Base-by-base conservation (phyloP, 2,113 vertebrate species). In the Nipponia nippon region DNA sequence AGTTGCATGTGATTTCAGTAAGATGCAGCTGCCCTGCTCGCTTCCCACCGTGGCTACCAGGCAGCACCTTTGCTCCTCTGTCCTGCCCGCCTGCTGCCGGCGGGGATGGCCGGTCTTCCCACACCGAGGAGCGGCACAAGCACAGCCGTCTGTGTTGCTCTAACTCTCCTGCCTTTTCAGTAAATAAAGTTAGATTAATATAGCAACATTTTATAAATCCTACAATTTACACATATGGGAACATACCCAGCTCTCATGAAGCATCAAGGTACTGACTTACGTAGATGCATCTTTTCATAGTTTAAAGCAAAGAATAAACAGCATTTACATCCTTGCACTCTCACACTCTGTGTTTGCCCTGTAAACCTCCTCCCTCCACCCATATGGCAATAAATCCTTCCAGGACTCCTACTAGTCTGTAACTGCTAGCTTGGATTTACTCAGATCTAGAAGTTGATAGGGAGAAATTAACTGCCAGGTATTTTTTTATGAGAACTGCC, bases 131-230 rank as follows among this genome's bases (percentile, higher is more conserved):
- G 22, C 9, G 2, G 52, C 30, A 55, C 29, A 30, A 34, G 44
- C 52, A 7, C 49, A 73, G 59, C 49, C 9, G 0, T 47, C 55
- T 58, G 42, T 1, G 0, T 69, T 52, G 16, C 62, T 76, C 7
- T 36, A 6, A 23, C n/a, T 81, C 49, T 83, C 8, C 80, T 70
- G 29, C 44, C 65, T 80, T 34, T 52, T 52, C 36, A 34, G n/a
- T 46, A 78, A 61, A n/a, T 32, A 53, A 55, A 36, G 25, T 20
- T 50, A 32, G 38, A 56, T 46, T n/a, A 53, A 32, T 40, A 20
- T 2, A 40, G 62, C 40, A 79, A 65, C 23, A 26, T 81, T 71
- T 81, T 46, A 49, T 6, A 93, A n/a, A 78, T 71, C 50, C 18
- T 65, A 4, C 34, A 2, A 36, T 73, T 86, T 34, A 11, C 34